These are phyloP conservation scores for Clarias gariepinus DNA, from an alignment of 2,113 vertebrate species.

Conservation along the genomic window DNA sequence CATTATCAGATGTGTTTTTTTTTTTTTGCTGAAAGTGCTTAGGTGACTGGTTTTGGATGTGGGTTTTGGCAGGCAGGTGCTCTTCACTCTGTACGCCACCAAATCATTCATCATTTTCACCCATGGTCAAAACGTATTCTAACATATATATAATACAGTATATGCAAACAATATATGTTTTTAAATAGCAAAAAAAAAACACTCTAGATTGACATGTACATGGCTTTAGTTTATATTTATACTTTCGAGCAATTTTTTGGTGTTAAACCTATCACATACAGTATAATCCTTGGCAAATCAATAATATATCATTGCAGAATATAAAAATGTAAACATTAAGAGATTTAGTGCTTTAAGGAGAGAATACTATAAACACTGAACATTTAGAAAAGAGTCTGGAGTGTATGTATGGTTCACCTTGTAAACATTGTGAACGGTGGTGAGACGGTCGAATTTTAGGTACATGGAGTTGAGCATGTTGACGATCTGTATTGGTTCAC, in stretches of 20 bases:
- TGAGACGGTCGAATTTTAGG: constrained; percentile 75
- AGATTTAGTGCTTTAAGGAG: background rate
- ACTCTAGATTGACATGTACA: background rate
- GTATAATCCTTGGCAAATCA: background rate
- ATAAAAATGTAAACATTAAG: background rate
- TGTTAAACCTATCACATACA: background rate
- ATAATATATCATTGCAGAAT: background rate
- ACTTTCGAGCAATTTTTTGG: background rate
- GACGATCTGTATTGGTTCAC: constrained; percentile 75
- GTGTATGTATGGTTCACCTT: constrained; percentile 62
- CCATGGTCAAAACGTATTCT: background rate
- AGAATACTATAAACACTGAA: background rate
- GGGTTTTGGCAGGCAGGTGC: too few species aligned
- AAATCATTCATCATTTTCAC: too few species aligned
- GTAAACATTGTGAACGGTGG: constrained; percentile 70
- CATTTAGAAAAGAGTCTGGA: background rate
- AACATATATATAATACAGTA: background rate
- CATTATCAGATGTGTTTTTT: too few species aligned
- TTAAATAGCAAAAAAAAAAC: background rate
- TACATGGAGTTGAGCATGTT: constrained; percentile 78
- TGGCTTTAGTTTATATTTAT: background rate
- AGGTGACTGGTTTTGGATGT: too few species aligned
- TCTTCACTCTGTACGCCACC: too few species aligned
- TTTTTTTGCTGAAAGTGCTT: too few species aligned
- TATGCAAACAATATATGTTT: background rate